Evolutionary conservation across 2,888 invertebrate genomes (phyloP).

Genomic region (Palloptera scutellata): DNA sequence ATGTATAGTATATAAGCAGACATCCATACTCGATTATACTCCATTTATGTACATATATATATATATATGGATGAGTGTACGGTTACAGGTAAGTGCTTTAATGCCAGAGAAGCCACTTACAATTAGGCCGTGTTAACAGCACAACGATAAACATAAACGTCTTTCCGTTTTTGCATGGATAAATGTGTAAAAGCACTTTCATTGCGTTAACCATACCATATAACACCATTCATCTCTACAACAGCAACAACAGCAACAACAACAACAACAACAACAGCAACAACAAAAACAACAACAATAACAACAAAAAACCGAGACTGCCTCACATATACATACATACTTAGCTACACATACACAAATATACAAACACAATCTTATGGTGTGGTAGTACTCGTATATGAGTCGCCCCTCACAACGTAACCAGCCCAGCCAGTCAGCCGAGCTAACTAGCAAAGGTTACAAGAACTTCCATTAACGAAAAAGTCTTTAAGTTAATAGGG

Average conservation of each 20-base stretch:
- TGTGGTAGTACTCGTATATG: not conserved
- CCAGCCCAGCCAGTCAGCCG: not conserved
- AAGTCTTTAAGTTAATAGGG: slow-evolving; percentile 62
- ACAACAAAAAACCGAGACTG: too few species aligned
- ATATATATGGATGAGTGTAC: slow-evolving; percentile 7
- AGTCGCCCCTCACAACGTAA: not conserved
- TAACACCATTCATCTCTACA: too few species aligned
- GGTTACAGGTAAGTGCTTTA: slow-evolving; percentile 23
- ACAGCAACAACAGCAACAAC: too few species aligned
- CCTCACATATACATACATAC: too few species aligned
- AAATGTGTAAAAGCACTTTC: slow-evolving; percentile 4
- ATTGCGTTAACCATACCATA: slow-evolving; percentile 15
- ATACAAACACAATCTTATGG: not conserved
- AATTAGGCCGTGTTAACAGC: slow-evolving; percentile 39
- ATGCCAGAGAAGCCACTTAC: slow-evolving; percentile 39
- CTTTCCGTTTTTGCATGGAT: too few species aligned
- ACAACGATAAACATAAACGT: not conserved
- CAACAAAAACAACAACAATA: too few species aligned
- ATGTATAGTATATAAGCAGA: too few species aligned
- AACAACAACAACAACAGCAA: too few species aligned
- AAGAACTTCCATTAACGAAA: slow-evolving; percentile 53
- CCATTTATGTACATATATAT: too few species aligned
- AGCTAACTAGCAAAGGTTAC: not conserved
- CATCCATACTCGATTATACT: too few species aligned
- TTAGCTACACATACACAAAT: too few species aligned